phyloP scores from a whole-genome alignment of 2,113 vertebrate species.

The Hiodon alosoides region DNA sequence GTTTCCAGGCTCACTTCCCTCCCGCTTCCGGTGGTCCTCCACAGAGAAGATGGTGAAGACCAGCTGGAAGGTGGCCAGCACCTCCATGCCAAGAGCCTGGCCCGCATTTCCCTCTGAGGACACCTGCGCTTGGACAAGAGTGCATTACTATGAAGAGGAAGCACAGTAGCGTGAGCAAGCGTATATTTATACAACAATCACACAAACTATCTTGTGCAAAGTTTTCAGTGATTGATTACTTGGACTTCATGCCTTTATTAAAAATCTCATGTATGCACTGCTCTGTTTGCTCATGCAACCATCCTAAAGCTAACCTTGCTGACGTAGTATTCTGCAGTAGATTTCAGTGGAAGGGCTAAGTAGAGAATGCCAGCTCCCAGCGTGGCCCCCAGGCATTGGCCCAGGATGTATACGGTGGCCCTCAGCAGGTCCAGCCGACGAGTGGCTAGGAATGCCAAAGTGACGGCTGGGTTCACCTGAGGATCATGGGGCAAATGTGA shows the following conservation, averaged over 20 bases:
- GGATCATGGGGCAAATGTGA: constrained; percentile 8
- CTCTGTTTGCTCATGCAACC: background rate
- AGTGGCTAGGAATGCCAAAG: constrained; percentile 67
- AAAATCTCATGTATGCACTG: background rate
- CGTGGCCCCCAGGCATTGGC: constrained; percentile 68
- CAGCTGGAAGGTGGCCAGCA: constrained; percentile 73
- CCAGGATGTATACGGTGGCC: constrained; percentile 51
- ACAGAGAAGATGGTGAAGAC: constrained; percentile 67
- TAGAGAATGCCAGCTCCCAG: constrained; percentile 59
- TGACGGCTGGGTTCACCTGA: constrained; percentile 73
- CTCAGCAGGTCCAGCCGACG: constrained; percentile 60
- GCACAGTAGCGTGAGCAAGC: background rate
- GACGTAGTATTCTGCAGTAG: constrained; percentile 54
- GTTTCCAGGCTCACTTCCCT: constrained; percentile 49
- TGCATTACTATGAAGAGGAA: background rate
- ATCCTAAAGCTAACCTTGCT: constrained; percentile 56
- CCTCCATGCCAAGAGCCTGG: constrained; percentile 67
- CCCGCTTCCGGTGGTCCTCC: constrained; percentile 54
- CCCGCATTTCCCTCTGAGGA: constrained; percentile 57
- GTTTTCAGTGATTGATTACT: background rate
- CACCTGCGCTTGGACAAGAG: constrained; percentile 45
- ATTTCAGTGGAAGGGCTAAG: constrained; percentile 47
- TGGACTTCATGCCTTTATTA: no score
- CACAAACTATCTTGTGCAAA: background rate
- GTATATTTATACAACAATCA: background rate